Base-by-base conservation (phyloP, 2,797 vertebrate genomes). In the Siniperca obscura region DNA sequence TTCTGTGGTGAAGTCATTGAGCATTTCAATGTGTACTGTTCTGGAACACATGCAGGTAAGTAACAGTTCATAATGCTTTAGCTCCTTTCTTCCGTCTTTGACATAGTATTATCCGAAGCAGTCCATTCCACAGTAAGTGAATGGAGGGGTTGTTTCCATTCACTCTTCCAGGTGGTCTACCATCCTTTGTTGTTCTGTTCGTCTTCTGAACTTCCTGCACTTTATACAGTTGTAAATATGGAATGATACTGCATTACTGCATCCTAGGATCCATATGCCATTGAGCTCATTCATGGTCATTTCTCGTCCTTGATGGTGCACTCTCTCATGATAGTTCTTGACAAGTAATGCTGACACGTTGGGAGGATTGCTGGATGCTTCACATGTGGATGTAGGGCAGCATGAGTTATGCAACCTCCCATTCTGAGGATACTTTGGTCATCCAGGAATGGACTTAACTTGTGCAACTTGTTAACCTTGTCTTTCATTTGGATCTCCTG, bases 291-390 rank as follows among this genome's bases (percentile, higher is more conserved):
- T 16, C 14, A 46, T 46, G 44, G 44, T 46, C 44, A 46, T 46
- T 6, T 14, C 44, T 5, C 14, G 1, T 6, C 44, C 44, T 46
- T 46, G 44, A 17, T 46, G 14, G 5, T 46, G 44, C 40, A 42
- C 44, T 46, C 16, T 46, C 44, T 46, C 14, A 17, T 46, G 14
- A 46, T 46, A 46, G 44, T 46, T 14, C 14, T 46, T 46, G 16
- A 46, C 4, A 14, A 46, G 61, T 57, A 78, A 27, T 13, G 16
- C 8, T 34, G 76, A 83, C 17, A 83, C 36, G 46, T 74, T 22
- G 76, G 78, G 9, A 90, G 64, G 17, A 84, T 48, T 13, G 73
- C 81, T 50, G 81, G 84, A 70, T 89, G 77, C 19, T 79, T 87
- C 3, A 87, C 30, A 42, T 81, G 53, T 11, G 77, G 66, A 38